phyloP scores from a whole-genome alignment of 2,113 vertebrate species.

The Alethe castanea region DNA sequence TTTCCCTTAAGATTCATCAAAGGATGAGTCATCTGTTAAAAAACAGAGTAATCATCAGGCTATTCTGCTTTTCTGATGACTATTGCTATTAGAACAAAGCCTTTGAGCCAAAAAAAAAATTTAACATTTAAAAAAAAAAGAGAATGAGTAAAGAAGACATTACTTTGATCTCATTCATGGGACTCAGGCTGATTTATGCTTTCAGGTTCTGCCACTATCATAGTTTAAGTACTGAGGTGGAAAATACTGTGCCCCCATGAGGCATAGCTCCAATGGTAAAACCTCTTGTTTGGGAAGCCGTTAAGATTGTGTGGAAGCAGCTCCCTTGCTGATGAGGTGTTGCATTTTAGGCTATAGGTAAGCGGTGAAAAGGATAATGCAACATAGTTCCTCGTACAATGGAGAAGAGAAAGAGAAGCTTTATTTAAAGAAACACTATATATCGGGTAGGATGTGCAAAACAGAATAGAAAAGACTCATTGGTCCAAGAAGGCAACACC shows the following conservation, averaged over 20 bases:
- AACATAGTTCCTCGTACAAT: no score
- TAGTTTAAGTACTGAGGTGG: neutral
- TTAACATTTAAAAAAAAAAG: accelerated
- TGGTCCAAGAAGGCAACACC: no score
- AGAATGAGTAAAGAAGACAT: accelerated
- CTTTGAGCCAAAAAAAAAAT: neutral
- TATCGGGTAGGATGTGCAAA: no score
- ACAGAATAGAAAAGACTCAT: no score
- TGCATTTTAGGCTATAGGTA: no score
- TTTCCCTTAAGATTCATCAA: slow-evolving; percentile 44
- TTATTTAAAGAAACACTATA: no score
- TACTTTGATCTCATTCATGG: slow-evolving; percentile 15
- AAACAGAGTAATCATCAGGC: slow-evolving; percentile 48
- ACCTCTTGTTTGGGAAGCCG: neutral
- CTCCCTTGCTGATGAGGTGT: neutral
- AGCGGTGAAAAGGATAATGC: no score
- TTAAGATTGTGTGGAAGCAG: neutral
- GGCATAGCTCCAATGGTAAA: neutral
- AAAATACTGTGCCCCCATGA: neutral
- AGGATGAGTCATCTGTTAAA: slow-evolving; percentile 54
- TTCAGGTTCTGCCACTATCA: slow-evolving; percentile 1
- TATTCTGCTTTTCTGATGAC: slow-evolving; percentile 49
- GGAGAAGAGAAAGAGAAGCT: no score
- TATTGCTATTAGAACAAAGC: slow-evolving; percentile 44
- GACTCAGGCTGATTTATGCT: neutral